Evolutionary conservation across 2,888 invertebrate species (phyloP), one percentile per base, ranked within the genome.

Genomic region (Drymonia ruficornis): DNA sequence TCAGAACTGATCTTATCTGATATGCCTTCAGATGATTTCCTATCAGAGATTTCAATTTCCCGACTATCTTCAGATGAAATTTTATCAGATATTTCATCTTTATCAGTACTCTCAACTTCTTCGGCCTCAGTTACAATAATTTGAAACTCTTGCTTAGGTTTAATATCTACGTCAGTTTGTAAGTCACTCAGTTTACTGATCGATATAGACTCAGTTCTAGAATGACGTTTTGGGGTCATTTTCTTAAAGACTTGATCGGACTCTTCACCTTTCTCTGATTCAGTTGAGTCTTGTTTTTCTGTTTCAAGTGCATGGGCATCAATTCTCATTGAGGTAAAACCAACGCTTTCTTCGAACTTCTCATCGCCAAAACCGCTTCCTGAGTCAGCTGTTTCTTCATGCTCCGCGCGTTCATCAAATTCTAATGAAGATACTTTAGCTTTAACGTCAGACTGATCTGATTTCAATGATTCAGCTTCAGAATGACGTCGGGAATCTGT

Each of bases 361-460:
- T 92, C 93, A 63, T 91, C 91, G 29, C 93, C 93, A 63, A 93
- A 93, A 29, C 91, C 90, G 65, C 93, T 92, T n/a, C 92, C 92
- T 5, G 91, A 90, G 66, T 91, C 93, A 53, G 74, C 79, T 4
- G 91, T 89, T 78, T 86, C 93, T 76, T 93, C 93, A 61, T 86
- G 92, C 71, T 93, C 93, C 11, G 92, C 91, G 60, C 92, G 71
- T 77, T 93, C 93, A 69, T 93, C 93, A 61, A 93, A 91, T 55
- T 93, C 93, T 43, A 92, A 93, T 13, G 93, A 93, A 2, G 93
- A 92, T 46, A 91, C 83, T 80, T 89, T 91, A 12, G 84, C 88
- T 68, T 89, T 91, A 0, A 88, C 71, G 70, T 93, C 93, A 28
- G 93, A 93, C 65, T 92, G 93, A 53, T 93, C 93, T 44, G 93